Conservation (phyloP, 2,113 vertebrate species). For the Hydropotes inermis region DNA sequence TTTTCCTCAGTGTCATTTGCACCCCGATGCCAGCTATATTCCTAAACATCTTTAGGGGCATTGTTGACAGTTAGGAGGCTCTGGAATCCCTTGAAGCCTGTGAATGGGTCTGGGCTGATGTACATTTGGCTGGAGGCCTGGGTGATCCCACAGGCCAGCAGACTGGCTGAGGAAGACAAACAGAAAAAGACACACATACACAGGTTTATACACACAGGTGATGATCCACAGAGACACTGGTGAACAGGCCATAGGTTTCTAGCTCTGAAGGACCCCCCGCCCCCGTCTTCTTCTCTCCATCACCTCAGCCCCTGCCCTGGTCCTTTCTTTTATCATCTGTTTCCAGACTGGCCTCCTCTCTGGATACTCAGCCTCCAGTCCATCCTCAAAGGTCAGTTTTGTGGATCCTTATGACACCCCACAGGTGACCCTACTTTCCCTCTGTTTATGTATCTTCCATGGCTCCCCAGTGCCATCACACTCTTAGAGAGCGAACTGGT, state of each 20-base stretch:
- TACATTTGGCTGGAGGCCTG: neutral
- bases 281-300: neutral
- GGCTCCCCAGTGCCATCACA: neutral
- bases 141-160: neutral
- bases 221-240: neutral
- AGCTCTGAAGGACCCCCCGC: neutral
- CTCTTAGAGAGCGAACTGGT: neutral
- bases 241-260: neutral
- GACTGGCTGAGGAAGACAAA: neutral
- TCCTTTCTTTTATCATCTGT: neutral
- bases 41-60: neutral
- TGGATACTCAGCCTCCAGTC: neutral
- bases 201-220: neutral
- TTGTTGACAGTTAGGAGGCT: neutral
- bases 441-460: neutral
- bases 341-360: neutral
- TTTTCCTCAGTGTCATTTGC: fast-evolving
- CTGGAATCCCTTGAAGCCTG: fast-evolving
- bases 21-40: neutral
- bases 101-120: neutral
- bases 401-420: neutral
- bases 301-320: neutral
- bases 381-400: neutral
- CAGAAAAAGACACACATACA: neutral
- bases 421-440: neutral